Evolutionary conservation across 2,888 invertebrate species (phyloP).

Genomic region (Lordiphosa andalusiaca): DNA sequence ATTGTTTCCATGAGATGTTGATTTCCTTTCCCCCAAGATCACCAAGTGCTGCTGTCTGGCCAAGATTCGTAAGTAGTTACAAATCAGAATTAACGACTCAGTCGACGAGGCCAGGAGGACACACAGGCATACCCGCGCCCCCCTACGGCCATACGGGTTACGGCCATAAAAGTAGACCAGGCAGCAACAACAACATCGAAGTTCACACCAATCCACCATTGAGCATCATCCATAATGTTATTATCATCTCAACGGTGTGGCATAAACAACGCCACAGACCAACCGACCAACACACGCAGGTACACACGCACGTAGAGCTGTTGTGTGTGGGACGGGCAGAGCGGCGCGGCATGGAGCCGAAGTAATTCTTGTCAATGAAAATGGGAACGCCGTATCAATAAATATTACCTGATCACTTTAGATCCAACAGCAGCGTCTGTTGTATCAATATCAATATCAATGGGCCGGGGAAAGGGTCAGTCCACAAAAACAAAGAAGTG

Average conservation of each 20-base stretch:
- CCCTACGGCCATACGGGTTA: neutral
- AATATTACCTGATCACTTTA: slow-evolving; percentile 47
- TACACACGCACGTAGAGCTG: neutral
- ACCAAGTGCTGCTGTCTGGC: too few species aligned
- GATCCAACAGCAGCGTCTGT: slow-evolving; percentile 5
- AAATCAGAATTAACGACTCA: too few species aligned
- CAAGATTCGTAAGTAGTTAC: too few species aligned
- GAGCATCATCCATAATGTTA: slow-evolving; percentile 16
- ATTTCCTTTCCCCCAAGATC: too few species aligned
- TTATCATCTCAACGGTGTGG: slow-evolving; percentile 11
- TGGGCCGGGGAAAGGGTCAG: slow-evolving; percentile 4
- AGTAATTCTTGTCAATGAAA: slow-evolving; percentile 45
- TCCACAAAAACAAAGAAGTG: slow-evolving; percentile 21
- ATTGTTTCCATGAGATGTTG: too few species aligned
- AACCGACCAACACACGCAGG: neutral
- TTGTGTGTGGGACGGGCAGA: slow-evolving; percentile 5
- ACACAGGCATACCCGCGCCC: neutral
- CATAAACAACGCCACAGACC: slow-evolving; percentile 2
- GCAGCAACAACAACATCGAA: slow-evolving; percentile 7
- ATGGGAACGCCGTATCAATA: slow-evolving; percentile 41
- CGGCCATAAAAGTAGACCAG: neutral
- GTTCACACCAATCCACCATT: slow-evolving; percentile 7
- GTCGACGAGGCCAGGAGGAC: neutral
- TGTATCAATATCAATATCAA: slow-evolving; percentile 17
- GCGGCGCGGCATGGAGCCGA: slow-evolving; percentile 3